A percentile compares a stretch with the other conserved stretches of the same genome.
These are phyloP conservation scores for Trachythela sp. DNA, from an alignment of 64 coral and sea anemone species.

Conservation along the genomic window DNA sequence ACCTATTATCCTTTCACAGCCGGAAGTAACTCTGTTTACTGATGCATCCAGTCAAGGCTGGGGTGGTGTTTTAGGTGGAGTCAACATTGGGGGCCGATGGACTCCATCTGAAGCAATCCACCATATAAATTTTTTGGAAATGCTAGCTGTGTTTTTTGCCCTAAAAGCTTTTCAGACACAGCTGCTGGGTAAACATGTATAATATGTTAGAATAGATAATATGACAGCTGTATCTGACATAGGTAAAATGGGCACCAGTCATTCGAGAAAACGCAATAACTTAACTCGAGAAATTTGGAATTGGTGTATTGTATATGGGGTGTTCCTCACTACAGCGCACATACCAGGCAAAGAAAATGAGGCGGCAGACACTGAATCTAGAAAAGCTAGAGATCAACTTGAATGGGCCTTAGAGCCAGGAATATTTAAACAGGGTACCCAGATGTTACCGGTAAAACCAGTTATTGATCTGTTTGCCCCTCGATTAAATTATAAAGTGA, in stretches of 20 bases:
- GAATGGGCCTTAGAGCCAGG: constrained; percentile 16
- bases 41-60: constrained; percentile 34
- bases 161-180: background rate
- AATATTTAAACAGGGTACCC: background rate
- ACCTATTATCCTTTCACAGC: background rate
- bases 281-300: background rate
- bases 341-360: constrained; percentile 17
- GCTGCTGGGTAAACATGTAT: background rate
- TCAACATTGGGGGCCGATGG: constrained; percentile 16
- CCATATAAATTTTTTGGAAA: constrained; percentile 19
- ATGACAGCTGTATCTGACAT: background rate
- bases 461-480: constrained; percentile 23
- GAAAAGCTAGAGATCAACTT: constrained; percentile 25
- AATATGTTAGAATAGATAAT: background rate
- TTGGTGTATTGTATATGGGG: background rate
- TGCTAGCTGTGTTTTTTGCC: constrained; percentile 34
- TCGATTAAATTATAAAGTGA: background rate
- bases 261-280: background rate
- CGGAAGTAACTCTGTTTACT: background rate
- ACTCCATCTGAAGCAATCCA: constrained; percentile 7
- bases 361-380: constrained; percentile 17
- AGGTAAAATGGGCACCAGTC: background rate
- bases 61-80: background rate
- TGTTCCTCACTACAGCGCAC: background rate
- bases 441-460: background rate